Conservation (phyloP, 64 coral and sea anemone species). For the Astreopora myriophthalma region DNA sequence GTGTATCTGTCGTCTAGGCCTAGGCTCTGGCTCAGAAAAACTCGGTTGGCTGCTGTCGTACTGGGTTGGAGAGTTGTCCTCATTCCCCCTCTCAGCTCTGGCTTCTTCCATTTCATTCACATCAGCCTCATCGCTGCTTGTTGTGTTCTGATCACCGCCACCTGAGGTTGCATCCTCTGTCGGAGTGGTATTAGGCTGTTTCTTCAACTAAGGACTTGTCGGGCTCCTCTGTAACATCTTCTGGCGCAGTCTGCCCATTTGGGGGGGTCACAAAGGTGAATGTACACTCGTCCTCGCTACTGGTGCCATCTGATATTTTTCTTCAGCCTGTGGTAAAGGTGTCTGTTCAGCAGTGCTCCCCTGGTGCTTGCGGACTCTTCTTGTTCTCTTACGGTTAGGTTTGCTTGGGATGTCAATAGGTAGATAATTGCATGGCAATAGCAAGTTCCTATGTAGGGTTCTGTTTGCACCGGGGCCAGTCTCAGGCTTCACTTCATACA, state of each 20-base stretch:
- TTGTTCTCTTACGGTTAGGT: background rate
- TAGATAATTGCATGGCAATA: constrained; percentile 35
- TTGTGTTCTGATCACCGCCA: background rate
- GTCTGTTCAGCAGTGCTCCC: background rate
- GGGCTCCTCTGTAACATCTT: background rate
- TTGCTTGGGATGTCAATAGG: background rate
- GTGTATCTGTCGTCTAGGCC: constrained; percentile 8
- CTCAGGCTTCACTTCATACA: constrained; percentile 59
- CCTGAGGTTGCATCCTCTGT: background rate
- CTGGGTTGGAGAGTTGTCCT: background rate
- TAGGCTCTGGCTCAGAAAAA: background rate
- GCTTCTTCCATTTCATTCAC: background rate
- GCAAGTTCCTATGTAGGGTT: constrained; percentile 56
- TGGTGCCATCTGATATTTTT: background rate
- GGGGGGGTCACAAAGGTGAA: background rate
- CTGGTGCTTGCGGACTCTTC: background rate
- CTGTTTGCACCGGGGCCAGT: constrained; percentile 31
- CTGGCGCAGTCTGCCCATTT: background rate
- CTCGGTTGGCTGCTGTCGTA: background rate
- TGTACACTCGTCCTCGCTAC: background rate
- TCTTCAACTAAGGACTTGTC: background rate
- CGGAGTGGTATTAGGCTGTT: background rate
- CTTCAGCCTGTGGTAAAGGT: background rate
- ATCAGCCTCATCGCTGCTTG: background rate
- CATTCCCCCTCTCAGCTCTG: background rate